Evolutionary conservation across 2,113 vertebrate genomes (phyloP), one percentile per base, ranked within the genome.

Genomic region (Forbesichthys agassizii): DNA sequence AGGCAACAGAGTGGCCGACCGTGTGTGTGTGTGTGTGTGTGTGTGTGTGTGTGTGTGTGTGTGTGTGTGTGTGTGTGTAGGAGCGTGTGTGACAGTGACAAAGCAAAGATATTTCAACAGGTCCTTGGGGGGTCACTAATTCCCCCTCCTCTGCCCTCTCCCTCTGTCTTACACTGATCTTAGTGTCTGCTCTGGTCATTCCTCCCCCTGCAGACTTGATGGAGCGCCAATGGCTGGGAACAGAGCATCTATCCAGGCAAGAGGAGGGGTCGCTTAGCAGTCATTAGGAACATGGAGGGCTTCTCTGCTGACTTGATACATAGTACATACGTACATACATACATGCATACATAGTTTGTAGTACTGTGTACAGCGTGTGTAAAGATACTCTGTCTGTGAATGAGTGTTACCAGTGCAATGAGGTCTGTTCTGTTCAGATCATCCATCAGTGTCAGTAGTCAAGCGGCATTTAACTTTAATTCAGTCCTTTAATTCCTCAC

Each of bases 81-180:
- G 67, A 7, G 60, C 0, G 33, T 1, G 18, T 0, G 11, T 69
- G 90, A 84, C 86, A 88, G 76, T 85, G 82, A 90, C 74, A 86
- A 79, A 88, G 74, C 68, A 55, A 62, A 66, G 77, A 70, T 62
- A 84, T 86, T 88, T 80, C 69, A 77, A 72, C 58, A 55, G 66
- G 64, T 84, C 81, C 75, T 77, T 54, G 10, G 55, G 1, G 83
- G 65, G 61, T 79, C 75, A 75, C 71, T 68, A 72, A 66, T 62
- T 66, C 64, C 74, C 71, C 53, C 48, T 53, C 66, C n/a, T 33
- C 58, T 49, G 69, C 68, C 69, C 56, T 57, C 72, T 66, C 60
- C 53, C 62, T 61, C 48, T 61, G 49, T 55, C 46, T 71, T 48
- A 49, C 51, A 61, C 58, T 33, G 64, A 67, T 60, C 16, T 74